Evolutionary conservation across 2,797 vertebrate species (phyloP).

Genomic region (Enteromius viviparus): DNA sequence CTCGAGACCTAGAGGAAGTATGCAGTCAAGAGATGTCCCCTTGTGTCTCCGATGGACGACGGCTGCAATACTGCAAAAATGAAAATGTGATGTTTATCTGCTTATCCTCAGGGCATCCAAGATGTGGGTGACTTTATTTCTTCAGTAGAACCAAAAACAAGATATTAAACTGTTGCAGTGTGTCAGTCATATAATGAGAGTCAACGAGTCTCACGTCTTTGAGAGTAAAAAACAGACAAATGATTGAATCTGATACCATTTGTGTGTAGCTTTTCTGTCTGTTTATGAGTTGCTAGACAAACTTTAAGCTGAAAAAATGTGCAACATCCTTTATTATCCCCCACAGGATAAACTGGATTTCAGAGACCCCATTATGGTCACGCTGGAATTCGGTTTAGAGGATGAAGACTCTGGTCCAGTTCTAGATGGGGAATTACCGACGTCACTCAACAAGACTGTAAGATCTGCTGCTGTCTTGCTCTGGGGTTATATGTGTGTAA

Average conservation of each 20-base stretch:
- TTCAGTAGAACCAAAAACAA: no score
- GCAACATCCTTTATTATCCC: constrained; percentile 22
- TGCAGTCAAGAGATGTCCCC: neutral
- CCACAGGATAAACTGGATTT: constrained; percentile 89
- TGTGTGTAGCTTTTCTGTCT: neutral
- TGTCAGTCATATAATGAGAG: no score
- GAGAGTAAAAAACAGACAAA: no score
- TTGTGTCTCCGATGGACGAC: neutral
- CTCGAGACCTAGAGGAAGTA: constrained; percentile 17
- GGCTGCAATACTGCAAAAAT: neutral
- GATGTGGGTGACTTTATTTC: no score
- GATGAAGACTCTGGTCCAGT: constrained; percentile 88
- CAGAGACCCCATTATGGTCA: constrained; percentile 88
- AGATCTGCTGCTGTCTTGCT: constrained; percentile 59
- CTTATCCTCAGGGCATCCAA: no score
- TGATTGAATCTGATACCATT: neutral
- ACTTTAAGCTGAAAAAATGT: constrained; percentile 30
- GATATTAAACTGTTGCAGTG: no score
- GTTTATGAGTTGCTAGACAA: neutral
- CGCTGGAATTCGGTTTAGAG: constrained; percentile 86
- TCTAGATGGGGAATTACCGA: constrained; percentile 85
- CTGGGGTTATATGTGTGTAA: neutral
- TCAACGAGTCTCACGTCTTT: no score
- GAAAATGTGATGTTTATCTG: no score
- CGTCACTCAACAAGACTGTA: constrained; percentile 87